Conservation (phyloP, 2,888 invertebrate species). For the Koerneria pararmatus region DNA sequence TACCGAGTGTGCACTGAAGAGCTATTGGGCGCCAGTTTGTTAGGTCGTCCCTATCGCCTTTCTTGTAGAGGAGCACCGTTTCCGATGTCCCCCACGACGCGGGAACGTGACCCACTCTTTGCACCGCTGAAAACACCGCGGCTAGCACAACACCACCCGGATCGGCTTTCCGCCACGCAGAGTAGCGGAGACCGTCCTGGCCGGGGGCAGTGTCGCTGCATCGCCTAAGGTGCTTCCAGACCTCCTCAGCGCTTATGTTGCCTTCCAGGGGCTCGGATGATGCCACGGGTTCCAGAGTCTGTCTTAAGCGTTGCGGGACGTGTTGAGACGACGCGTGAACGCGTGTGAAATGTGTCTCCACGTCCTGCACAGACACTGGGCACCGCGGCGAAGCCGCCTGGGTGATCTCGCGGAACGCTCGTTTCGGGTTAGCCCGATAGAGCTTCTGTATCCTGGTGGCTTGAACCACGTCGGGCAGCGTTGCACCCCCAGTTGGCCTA, state of each 20-base stretch:
- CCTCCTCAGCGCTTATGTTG: constrained; percentile 10
- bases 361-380: too few relatives aligned
- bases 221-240: not conserved
- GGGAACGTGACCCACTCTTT: constrained; percentile 25
- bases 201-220: constrained; percentile 41
- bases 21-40: constrained; percentile 49
- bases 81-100: constrained; percentile 29
- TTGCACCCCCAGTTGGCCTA: too few relatives aligned
- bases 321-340: too few relatives aligned
- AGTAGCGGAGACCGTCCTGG: constrained; percentile 38
- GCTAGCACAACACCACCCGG: constrained; percentile 22
- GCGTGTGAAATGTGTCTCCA: too few relatives aligned
- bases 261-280: not conserved
- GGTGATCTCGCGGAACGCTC: too few relatives aligned
- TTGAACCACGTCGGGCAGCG: too few relatives aligned
- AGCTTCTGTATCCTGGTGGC: too few relatives aligned
- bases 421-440: too few relatives aligned
- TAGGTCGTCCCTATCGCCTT: constrained; percentile 32
- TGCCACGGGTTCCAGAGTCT: too few relatives aligned
- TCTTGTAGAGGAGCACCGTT: constrained; percentile 44
- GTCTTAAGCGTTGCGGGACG: too few relatives aligned
- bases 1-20: constrained; percentile 31
- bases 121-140: constrained; percentile 16
- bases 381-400: too few relatives aligned
- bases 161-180: constrained; percentile 32